A percentile compares a stretch with the other conserved stretches of the same genome.
These are phyloP conservation scores for Eretmocerus hayati DNA, from an alignment of 2,888 invertebrate genomes.

Conservation along the genomic window DNA sequence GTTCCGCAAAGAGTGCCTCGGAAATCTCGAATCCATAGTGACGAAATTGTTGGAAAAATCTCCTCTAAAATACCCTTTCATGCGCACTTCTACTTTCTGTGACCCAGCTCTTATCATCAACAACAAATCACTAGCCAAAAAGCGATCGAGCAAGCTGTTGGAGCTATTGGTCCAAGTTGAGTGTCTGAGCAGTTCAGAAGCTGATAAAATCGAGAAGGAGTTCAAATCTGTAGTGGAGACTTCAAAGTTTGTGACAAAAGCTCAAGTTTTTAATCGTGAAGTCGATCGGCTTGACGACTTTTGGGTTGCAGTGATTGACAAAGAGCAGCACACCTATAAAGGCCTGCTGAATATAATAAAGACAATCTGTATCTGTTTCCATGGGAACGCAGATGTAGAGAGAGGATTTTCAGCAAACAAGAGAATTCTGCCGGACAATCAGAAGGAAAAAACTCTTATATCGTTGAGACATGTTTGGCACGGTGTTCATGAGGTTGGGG, in stretches of 20 bases:
- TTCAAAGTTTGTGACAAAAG: not conserved
- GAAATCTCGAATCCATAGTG: no score
- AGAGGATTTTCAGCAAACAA: conserved; percentile 1
- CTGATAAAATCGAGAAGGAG: not conserved
- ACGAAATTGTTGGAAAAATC: no score
- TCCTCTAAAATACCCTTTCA: no score
- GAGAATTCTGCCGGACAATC: not conserved
- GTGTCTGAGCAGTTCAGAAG: not conserved
- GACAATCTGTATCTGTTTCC: not conserved
- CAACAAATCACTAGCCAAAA: not conserved
- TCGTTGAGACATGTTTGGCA: conserved; percentile 1
- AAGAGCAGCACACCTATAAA: not conserved
- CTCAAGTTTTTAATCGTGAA: not conserved
- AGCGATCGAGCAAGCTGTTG: not conserved
- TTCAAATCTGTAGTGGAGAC: not conserved
- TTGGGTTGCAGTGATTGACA: not conserved
- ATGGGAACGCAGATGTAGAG: not conserved
- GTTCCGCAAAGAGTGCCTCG: no score
- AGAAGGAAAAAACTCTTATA: not conserved
- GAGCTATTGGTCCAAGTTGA: not conserved
- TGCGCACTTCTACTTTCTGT: no score
- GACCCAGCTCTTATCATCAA: no score
- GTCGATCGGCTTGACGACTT: not conserved
- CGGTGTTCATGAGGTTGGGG: not conserved
- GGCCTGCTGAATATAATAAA: not conserved